Base-by-base conservation (phyloP, 1,140 invertebrate species). In the Neodiprion lecontei region DNA sequence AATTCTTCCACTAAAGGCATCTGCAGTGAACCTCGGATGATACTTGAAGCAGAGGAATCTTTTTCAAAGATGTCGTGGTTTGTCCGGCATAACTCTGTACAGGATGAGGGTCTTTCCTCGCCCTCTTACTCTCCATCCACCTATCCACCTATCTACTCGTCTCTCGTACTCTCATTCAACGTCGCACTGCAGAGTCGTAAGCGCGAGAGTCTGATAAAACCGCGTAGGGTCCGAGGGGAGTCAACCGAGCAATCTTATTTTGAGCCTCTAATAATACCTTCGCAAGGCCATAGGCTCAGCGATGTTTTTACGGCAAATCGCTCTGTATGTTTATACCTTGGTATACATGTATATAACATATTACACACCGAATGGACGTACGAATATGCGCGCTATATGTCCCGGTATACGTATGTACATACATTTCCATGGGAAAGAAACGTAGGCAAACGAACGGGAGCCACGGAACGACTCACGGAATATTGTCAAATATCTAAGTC, bases 231-330 rank as follows among this genome's bases (percentile, higher is more conserved):
- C 67, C 21, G 11, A 65, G 50, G 71, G 9, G 17, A 28, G 49
- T 50, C 21, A 72, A 69, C 67, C 40, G 48, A 49, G 67, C 78
- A 80, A 80, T 80, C 76, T 77, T 77, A 72, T 77, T 80, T 77
- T 72, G 76, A 81, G 76, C 79, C 77, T 77, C 76, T 81, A 81
- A 77, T 81, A 81, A 81, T 81, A 79, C 72, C 74, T 61, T 72
- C 49, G 72, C 8, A 21, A 7, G 67, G 21, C 67, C 12, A 23
- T 17, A 21, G 61, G 12, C 67, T 17, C 67, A 12, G 40, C 21
- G 67, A 7, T 23, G n/a, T 69, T 75, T 75, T 75, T 72, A 75
- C 72, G 70, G 70, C 69, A 48, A 67, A 23, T 61, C 50, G 40
- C 65, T 50, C 69, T 69, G 67, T 40, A 74, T 74, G 17, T 71